Base-by-base conservation (phyloP, 2,888 invertebrate species). In the Macaria liturata region DNA sequence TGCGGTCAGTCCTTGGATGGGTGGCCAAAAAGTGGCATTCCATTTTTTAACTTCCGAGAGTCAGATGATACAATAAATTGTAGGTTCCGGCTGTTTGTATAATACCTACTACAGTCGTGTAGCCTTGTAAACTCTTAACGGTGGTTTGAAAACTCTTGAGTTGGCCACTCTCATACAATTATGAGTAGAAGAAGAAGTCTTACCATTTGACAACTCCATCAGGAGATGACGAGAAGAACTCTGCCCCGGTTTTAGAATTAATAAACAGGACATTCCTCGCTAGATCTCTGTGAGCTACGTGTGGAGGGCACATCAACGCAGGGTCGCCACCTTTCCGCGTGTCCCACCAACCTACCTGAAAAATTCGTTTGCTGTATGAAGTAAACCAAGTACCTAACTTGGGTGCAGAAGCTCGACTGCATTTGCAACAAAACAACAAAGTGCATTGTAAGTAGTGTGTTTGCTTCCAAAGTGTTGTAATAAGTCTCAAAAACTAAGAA, bases 221-320 rank as follows among this genome's bases (percentile, higher is more conserved):
- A 8, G 97, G 96, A 0, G 98, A 97, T 0, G 97, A 94, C 0
- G 98, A 98, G 87, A 98, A 98, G 81, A 98, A 98, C 81, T 99
- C 98, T 0, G 97, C 96, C 5, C 98, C 97, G 39, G 97, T 97
- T 91, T 99, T 99, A 0, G 98, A 98, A 78, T 97, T 97, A 55
- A 98, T 96, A 96, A 98, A 99, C 0, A 97, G 90, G 6, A 97
- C 95, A 68, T 96, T 96, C 70, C 96, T 94, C 0, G 97, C 98
- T 0, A 98, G 95, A 86, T 98, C 98, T 51, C 95, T 91, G 81
- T 98, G 98, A 57, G 98, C 97, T 58, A 94, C 93, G 76, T 97
- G 97, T 3, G 97, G 94, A 3, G 95, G 94, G 68, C 96, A 96
- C 57, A 95, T 88, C 67, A 96, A 96, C 0, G 95, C 95, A 0